Percentiles rank a stretch among this genome's conserved stretches.
Conservation (phyloP, 64 coral and sea anemone species). For the Montipora efflorescens region DNA sequence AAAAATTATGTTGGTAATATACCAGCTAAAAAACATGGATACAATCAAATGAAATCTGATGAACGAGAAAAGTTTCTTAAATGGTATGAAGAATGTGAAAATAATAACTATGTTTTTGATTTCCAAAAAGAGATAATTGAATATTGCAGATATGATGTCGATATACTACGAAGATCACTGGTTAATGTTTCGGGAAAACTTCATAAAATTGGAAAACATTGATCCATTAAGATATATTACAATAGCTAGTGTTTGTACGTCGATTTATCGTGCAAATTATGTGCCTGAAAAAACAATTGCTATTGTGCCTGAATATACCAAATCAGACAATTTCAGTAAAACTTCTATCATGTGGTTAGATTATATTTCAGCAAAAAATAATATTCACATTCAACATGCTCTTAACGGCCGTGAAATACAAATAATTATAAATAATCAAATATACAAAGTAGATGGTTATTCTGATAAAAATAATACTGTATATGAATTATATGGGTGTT, state of each 20-base stretch:
- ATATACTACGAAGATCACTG: too few relatives aligned
- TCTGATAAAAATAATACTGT: neutral
- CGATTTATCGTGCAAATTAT: too few relatives aligned
- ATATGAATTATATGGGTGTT: too few relatives aligned
- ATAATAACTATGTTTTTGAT: too few relatives aligned
- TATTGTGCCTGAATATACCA: too few relatives aligned
- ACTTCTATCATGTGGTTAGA: neutral
- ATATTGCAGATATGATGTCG: constrained; percentile 33
- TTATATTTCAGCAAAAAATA: neutral
- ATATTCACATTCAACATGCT: neutral
- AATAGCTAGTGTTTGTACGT: neutral
- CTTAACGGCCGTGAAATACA: neutral
- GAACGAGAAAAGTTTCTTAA: too few relatives aligned
- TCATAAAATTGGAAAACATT: too few relatives aligned
- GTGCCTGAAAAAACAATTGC: too few relatives aligned
- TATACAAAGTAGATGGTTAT: neutral
- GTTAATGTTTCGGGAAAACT: too few relatives aligned
- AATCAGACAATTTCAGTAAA: neutral
- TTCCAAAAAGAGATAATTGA: neutral
- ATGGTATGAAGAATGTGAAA: too few relatives aligned
- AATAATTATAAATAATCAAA: neutral
- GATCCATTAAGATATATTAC: too few relatives aligned
- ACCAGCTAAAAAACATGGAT: neutral
- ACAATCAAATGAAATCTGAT: too few relatives aligned
- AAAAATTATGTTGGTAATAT: neutral